Evolutionary conservation across 1,140 invertebrate genomes (phyloP).

Genomic region (Drosophila pallidifrons): DNA sequence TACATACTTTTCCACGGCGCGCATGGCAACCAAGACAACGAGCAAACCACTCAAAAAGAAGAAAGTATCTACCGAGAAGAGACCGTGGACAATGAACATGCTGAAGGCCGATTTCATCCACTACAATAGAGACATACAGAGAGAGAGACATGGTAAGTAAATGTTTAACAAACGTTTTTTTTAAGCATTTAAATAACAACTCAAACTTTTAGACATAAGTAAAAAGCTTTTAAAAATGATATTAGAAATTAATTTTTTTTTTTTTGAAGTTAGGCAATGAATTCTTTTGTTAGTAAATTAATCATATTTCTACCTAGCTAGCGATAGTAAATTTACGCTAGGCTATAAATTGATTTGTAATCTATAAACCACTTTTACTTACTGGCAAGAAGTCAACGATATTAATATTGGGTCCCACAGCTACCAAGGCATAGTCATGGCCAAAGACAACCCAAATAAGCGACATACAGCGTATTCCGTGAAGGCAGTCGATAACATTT

Average conservation of each 20-base stretch:
- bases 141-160: not conserved
- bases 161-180: not conserved
- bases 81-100: slow-evolving; percentile 41
- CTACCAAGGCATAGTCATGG: slow-evolving; percentile 26
- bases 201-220: no score
- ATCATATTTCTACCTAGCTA: no score
- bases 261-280: no score
- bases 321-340: no score
- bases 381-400: slow-evolving; percentile 9
- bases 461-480: slow-evolving; percentile 67
- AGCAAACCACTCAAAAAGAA: slow-evolving; percentile 66
- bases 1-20: slow-evolving; percentile 58
- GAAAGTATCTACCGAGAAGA: slow-evolving; percentile 68
- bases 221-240: no score
- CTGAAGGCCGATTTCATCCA: slow-evolving; percentile 48
- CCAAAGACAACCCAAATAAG: slow-evolving; percentile 65
- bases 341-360: no score
- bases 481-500: slow-evolving; percentile 68
- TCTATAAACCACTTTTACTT: not conserved
- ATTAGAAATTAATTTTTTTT: no score
- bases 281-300: no score
- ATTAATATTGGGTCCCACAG: slow-evolving; percentile 31
- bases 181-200: not conserved
- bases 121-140: slow-evolving; percentile 3
- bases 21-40: slow-evolving; percentile 48